Base-by-base conservation (phyloP, 2,113 vertebrate species). In the Glaucomys volans region DNA sequence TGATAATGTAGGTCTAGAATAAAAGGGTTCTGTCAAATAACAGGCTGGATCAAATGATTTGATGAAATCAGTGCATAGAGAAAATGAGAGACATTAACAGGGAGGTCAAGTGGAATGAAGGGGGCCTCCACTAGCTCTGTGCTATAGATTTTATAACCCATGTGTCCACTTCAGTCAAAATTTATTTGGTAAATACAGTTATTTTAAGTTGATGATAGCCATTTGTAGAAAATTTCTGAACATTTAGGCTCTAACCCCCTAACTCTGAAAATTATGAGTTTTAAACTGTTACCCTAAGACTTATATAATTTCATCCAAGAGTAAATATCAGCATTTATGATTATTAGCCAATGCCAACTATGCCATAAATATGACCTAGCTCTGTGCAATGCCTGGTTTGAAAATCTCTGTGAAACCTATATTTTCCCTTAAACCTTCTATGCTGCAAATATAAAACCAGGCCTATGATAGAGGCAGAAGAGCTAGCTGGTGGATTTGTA, bases 401-500 rank as follows among this genome's bases (percentile, higher is more conserved):
- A 84, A 50, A 82, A 52, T 69, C 28, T 74, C 44, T 59, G 4
- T 35, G 40, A 18, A 64, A 75, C 22, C 54, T 35, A n/a, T 74
- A 66, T 87, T 35, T 66, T 50, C 20, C 30, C 17, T 91, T 82
- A 67, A 5, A 37, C 82, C 81, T 92, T 72, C 24, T 44, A 9
- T 10, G 26, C 30, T 26, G 18, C 12, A 8, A 11, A 28, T 62
- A 47, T 83, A 71, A 62, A 97, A 59, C 64, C 42, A 94, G 77
- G 80, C 84, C 59, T 96, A 93, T 82, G 59, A 72, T 37, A 90
- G 79, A 93, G 77, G 94, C 85, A 94, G 83, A 54, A 83, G 69
- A 96, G 37, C 64, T 95, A 96, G 37, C 64, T 95, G 42, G 77
- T 8, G 72, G 77, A 91, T 90, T 94, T 97, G 87, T 62, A 95